These are phyloP conservation scores for Volucella inflata DNA, from an alignment of 2,888 invertebrate species.

Conservation along the genomic window DNA sequence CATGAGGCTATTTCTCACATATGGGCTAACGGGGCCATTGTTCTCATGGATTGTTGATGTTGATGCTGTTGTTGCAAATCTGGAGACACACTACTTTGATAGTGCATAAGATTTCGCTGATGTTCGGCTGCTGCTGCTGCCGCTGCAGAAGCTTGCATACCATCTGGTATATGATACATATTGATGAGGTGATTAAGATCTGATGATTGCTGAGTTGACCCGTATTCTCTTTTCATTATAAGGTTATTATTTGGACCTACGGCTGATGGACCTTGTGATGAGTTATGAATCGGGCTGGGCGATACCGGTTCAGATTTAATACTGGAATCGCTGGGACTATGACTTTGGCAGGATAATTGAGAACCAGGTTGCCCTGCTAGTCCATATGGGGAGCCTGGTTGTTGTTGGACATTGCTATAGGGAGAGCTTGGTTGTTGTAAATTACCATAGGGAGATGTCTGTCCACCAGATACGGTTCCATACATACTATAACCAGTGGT, in stretches of 20 bases:
- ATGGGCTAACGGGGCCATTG: constrained; percentile 84
- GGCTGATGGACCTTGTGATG: constrained; percentile 80
- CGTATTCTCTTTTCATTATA: constrained; percentile 89
- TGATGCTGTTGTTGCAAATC: constrained; percentile 82
- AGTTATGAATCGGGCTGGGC: constrained; percentile 86
- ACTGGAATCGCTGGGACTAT: constrained; percentile 94
- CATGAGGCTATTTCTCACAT: constrained; percentile 84
- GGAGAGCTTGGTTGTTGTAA: constrained; percentile 89
- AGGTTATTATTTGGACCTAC: constrained; percentile 84
- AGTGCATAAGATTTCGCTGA: constrained; percentile 83
- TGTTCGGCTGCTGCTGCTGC: constrained; percentile 83
- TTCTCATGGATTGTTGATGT: constrained; percentile 83
- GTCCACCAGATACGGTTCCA: constrained; percentile 87
- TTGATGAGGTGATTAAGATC: constrained; percentile 88
- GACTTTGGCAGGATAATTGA: constrained; percentile 88
- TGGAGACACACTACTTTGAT: constrained; percentile 82
- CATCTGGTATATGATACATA: constrained; percentile 88
- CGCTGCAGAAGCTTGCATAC: constrained; percentile 85
- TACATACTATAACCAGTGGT: constrained; percentile 89
- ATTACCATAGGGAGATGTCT: constrained; percentile 90
- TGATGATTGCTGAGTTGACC: constrained; percentile 84
- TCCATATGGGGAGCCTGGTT: constrained; percentile 86
- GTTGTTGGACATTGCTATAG: constrained; percentile 84
- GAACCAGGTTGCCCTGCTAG: constrained; percentile 86
- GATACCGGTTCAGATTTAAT: constrained; percentile 95